Percentiles rank a stretch among this genome's conserved stretches.
These are phyloP conservation scores for Drosophila virilis DNA, from an alignment of 1,140 invertebrate species.

Conservation along the genomic window DNA sequence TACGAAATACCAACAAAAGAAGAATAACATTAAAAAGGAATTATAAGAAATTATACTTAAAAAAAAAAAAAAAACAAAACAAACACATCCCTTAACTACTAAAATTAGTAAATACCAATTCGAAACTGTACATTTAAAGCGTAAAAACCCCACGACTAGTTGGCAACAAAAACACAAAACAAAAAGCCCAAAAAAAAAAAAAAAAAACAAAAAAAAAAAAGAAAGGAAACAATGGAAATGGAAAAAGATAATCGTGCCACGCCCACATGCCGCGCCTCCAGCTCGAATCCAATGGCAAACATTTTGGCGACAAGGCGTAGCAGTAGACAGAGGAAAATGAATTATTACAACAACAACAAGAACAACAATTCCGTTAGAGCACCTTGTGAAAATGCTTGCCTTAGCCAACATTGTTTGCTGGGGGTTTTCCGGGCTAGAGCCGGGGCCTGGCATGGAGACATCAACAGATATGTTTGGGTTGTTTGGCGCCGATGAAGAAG, in stretches of 20 bases:
- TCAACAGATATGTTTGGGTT: background rate
- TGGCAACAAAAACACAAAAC: slow-evolving; percentile 16
- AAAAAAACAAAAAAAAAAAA: background rate
- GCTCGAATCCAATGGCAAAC: background rate
- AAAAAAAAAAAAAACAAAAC: slow-evolving; percentile 51
- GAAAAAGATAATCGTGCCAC: slow-evolving; percentile 8
- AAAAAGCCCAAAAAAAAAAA: background rate
- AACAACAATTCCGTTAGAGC: background rate
- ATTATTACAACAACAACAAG: background rate
- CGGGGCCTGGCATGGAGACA: background rate
- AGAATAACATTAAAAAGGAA: slow-evolving; percentile 44
- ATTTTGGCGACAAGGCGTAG: slow-evolving; percentile 42
- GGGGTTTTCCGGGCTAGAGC: background rate
- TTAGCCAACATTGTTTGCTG: slow-evolving; percentile 13
- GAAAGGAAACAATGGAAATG: slow-evolving; percentile 13
- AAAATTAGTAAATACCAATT: slow-evolving; percentile 82
- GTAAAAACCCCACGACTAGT: slow-evolving; percentile 22
- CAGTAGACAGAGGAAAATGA: background rate
- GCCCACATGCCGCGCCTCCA: slow-evolving; percentile 9
- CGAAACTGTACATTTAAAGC: slow-evolving; percentile 80
- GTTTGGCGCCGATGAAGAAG: slow-evolving; percentile 17
- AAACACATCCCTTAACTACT: slow-evolving; percentile 72
- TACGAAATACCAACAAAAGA: slow-evolving; percentile 59
- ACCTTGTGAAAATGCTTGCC: slow-evolving; percentile 16
- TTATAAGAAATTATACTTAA: slow-evolving; percentile 72